Evolutionary conservation across 1,140 invertebrate species (phyloP).

Genomic region (Cylas formicarius): DNA sequence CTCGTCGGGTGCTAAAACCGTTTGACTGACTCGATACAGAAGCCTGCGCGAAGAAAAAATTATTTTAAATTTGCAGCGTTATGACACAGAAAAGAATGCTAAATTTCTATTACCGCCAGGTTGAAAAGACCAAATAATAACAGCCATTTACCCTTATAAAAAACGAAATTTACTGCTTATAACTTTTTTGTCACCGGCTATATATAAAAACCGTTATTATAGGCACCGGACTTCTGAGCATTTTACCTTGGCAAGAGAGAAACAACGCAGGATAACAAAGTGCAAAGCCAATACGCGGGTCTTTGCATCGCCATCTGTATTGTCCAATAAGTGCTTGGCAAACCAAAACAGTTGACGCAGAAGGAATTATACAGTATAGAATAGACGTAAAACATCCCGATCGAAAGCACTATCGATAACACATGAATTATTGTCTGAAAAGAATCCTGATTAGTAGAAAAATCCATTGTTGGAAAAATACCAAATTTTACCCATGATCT

Average conservation of each 20-base stretch:
- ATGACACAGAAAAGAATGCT: too few species aligned
- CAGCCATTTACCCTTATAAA: conserved; percentile 18
- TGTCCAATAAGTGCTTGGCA: conserved; percentile 81
- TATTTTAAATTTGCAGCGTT: too few species aligned
- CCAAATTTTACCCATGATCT: conserved; percentile 89
- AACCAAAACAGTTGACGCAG: conserved; percentile 68
- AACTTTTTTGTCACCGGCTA: background rate
- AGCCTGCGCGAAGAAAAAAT: too few species aligned
- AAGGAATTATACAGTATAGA: conserved; percentile 75
- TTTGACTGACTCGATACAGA: conserved; percentile 34
- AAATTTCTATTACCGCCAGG: too few species aligned
- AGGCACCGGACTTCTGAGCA: background rate
- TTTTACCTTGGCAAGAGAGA: conserved; percentile 78
- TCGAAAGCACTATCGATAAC: conserved; percentile 66
- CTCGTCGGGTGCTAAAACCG: conserved; percentile 48
- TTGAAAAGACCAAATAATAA: background rate
- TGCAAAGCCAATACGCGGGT: conserved; percentile 72
- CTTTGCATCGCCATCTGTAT: conserved; percentile 69
- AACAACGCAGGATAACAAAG: conserved; percentile 66
- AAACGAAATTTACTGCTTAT: conserved; percentile 1
- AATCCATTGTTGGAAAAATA: conserved; percentile 64
- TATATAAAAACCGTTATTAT: conserved; percentile 3
- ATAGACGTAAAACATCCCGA: conserved; percentile 77
- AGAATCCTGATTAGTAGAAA: conserved; percentile 52
- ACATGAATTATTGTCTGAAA: conserved; percentile 83